phyloP scores from a whole-genome alignment of 2,113 vertebrate species.

The Ariopsis seemanni region DNA sequence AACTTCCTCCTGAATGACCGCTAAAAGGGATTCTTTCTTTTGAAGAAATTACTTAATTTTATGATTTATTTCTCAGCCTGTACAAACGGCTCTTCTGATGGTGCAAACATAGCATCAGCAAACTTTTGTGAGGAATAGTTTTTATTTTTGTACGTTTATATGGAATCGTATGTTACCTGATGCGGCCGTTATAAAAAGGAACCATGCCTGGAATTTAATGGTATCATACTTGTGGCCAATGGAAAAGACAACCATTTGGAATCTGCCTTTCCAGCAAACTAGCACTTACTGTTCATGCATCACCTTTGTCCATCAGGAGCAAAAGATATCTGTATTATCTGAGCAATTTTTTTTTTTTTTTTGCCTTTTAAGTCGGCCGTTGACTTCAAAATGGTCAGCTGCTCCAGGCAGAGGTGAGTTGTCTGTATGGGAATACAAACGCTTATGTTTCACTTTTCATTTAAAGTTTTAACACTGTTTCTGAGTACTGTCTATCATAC shows the following conservation, averaged over 20 bases:
- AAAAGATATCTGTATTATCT: slow-evolving; percentile 19
- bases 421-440: slow-evolving; percentile 59
- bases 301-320: background rate
- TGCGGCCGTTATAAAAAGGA: background rate
- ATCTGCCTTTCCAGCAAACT: background rate
- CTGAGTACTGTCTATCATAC: no score
- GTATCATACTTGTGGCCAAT: background rate
- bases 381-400: slow-evolving; percentile 90
- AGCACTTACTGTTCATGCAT: background rate
- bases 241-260: background rate
- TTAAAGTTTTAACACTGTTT: no score
- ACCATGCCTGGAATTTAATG: background rate
- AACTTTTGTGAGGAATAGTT: background rate
- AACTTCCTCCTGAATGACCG: background rate
- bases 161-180: background rate
- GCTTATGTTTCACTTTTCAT: background rate
- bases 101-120: background rate
- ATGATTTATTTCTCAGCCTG: background rate
- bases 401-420: slow-evolving; percentile 86
- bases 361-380: slow-evolving; percentile 78
- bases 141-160: background rate
- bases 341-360: slow-evolving; percentile 47
- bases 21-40: background rate
- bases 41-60: no score
- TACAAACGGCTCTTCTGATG: background rate